Conservation (phyloP, 2,888 invertebrate genomes). For the Apotomis capreana region DNA sequence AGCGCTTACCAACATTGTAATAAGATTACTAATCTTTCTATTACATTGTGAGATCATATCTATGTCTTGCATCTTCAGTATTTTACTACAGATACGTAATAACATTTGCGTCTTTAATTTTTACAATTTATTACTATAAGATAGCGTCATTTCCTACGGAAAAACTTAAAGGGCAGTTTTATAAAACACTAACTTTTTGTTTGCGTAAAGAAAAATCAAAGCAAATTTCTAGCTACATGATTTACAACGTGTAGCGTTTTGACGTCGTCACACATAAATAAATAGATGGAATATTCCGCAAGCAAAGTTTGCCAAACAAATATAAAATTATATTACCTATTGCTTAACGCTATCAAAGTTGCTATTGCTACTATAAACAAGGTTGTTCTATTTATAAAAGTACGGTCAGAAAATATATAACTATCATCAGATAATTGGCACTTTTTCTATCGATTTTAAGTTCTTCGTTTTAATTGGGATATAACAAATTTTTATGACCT, state of each 20-base stretch:
- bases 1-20: too few relatives aligned
- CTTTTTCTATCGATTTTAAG: background rate
- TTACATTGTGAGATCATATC: too few relatives aligned
- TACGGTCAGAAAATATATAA: slow-evolving; percentile 44
- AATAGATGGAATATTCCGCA: slow-evolving; percentile 60
- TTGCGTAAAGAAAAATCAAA: slow-evolving; percentile 20
- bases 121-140: too few relatives aligned
- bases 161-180: slow-evolving; percentile 1
- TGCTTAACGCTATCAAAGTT: slow-evolving; percentile 50
- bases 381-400: slow-evolving; percentile 48
- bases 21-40: too few relatives aligned
- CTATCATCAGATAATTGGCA: slow-evolving; percentile 1
- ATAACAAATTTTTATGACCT: too few relatives aligned
- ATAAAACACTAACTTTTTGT: slow-evolving; percentile 13
- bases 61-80: too few relatives aligned
- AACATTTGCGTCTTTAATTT: too few relatives aligned
- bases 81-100: too few relatives aligned
- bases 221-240: slow-evolving; percentile 9
- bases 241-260: slow-evolving; percentile 3
- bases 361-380: slow-evolving; percentile 44
- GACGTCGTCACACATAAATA: slow-evolving; percentile 38
- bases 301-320: slow-evolving; percentile 57
- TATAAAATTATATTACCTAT: slow-evolving; percentile 53
- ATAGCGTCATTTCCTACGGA: background rate
- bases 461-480: background rate